Evolutionary conservation across 2,797 vertebrate species (phyloP), one percentile per base, ranked within the genome.

Genomic region (Peromyscus nudipes): DNA sequence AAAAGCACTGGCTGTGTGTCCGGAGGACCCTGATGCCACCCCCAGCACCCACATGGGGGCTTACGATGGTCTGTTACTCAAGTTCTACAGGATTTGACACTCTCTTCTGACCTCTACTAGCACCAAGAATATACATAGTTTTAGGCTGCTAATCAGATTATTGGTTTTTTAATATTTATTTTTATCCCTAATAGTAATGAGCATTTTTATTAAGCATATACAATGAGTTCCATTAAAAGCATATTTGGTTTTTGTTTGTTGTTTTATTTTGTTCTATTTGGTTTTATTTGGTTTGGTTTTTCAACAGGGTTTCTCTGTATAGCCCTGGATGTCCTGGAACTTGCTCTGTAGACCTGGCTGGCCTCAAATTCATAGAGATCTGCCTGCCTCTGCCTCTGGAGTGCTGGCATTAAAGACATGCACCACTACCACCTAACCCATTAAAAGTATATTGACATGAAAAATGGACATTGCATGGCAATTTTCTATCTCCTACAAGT

Each of bases 141-240:
- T 90, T 73, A 65, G 52, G 17, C 86, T 92, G 29, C 60, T 60
- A 86, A 84, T 46, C 5, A 19, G 76, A 80, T 90, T 43, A 87
- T 49, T 91, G 93, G 7, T n/a, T 60, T 37, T 71, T 84, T 34
- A 60, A 31, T 69, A 91, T 89, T 94, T 85, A 75, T 89, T 81
- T 89, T 71, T 87, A 65, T 52, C 14, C 9, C 64, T 21, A 37
- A 37, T 3, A 89, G 65, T n/a, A 23, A 23, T 49, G 23, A 92
- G n/a, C 12, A 84, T 79, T 57, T 52, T 49, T 37, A 80, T 82
- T 81, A 94, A 88, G 34, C 29, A 71, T n/a, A 52, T 13, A 82
- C 43, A 84, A 19, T 71, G 7, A 43, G 40, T 64, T 88, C 76
- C 67, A 65, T 84, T 25, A 62, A 93, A 46, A 75, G 13, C 55